These are phyloP conservation scores for Liolophura sinensis DNA, from an alignment of 1,140 invertebrate genomes.

Conservation along the genomic window DNA sequence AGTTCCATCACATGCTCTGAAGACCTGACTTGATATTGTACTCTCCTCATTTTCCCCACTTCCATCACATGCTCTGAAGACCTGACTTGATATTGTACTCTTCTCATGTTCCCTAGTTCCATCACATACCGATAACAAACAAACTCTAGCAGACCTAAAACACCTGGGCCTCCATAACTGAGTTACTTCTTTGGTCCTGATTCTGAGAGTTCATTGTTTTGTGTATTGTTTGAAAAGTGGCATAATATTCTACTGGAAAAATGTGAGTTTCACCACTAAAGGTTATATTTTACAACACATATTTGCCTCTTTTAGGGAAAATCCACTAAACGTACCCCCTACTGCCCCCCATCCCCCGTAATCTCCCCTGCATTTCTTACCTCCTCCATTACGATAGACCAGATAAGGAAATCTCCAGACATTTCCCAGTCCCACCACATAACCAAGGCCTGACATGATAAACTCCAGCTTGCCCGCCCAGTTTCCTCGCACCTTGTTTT, in stretches of 20 bases:
- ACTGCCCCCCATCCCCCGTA: not conserved
- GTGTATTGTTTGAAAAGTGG: not conserved
- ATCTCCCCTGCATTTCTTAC: constrained; percentile 50
- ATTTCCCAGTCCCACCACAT: constrained; percentile 74
- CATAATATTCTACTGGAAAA: not conserved
- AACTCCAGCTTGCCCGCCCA: constrained; percentile 58
- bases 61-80: too few species aligned
- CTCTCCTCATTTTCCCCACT: too few species aligned
- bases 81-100: too few species aligned
- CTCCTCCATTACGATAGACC: constrained; percentile 93
- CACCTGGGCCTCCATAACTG: too few species aligned
- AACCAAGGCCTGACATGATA: constrained; percentile 60
- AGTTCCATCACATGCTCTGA: too few species aligned
- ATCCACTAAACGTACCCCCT: not conserved
- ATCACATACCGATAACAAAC: too few species aligned
- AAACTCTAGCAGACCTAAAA: too few species aligned
- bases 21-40: too few species aligned
- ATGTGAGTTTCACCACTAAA: not conserved
- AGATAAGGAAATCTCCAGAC: constrained; percentile 95
- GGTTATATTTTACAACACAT: not conserved
- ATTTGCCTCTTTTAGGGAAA: not conserved
- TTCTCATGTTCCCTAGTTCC: too few species aligned
- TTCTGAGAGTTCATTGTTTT: not conserved
- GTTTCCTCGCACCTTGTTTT: constrained; percentile 43
- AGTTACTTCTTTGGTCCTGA: too few species aligned